Evolutionary conservation across 2,113 vertebrate species (phyloP).

Genomic region (Cinclus cinclus): DNA sequence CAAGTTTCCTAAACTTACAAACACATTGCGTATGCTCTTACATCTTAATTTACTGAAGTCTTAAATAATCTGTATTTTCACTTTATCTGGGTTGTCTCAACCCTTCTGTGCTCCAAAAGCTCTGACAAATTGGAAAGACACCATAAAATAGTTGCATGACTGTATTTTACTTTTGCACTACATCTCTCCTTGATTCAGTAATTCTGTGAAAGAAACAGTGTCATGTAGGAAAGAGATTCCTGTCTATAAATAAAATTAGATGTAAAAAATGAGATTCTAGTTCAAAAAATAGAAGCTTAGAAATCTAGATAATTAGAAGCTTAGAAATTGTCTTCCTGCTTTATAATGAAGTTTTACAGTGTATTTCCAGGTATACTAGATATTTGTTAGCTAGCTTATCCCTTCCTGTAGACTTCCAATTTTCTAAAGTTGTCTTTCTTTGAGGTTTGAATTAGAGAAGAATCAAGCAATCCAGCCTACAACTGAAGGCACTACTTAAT

Average conservation of each 20-base stretch:
- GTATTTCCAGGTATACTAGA: background rate
- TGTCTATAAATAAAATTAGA: background rate
- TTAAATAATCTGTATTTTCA: background rate
- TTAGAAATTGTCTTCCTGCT: background rate
- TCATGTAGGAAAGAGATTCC: background rate
- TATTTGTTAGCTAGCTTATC: background rate
- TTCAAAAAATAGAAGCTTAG: background rate
- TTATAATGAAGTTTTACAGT: background rate
- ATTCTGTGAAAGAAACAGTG: background rate
- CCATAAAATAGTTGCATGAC: background rate
- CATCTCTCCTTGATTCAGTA: background rate
- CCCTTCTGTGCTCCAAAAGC: background rate
- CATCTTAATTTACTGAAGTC: background rate
- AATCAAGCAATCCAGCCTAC: background rate
- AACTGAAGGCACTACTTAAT: background rate
- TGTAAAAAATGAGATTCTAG: background rate
- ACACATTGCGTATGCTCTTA: rapidly evolving
- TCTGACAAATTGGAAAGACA: background rate
- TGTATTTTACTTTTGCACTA: background rate
- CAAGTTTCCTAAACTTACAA: background rate
- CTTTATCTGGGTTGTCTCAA: background rate
- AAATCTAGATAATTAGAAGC: background rate
- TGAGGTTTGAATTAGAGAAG: background rate
- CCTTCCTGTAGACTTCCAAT: background rate
- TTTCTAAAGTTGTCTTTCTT: background rate